Evolutionary conservation across 2,797 vertebrate species (phyloP).

Genomic region (Eutrigla gurnardus): DNA sequence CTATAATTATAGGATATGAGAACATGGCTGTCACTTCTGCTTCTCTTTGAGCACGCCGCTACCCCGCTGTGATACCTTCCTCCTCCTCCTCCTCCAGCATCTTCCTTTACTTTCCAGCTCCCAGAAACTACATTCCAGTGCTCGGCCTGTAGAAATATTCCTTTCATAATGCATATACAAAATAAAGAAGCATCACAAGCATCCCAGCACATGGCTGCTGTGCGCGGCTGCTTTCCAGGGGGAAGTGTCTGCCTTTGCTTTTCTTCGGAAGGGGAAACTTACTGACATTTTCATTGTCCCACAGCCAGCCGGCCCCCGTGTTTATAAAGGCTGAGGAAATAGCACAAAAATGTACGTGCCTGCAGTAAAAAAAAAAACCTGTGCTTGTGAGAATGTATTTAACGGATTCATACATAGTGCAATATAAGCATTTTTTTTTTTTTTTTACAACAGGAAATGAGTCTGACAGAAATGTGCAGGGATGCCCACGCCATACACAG

Average conservation of each 20-base stretch:
- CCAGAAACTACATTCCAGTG: not conserved
- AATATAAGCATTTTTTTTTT: conserved; percentile 12
- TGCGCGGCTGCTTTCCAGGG: conserved; percentile 33
- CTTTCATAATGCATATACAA: conserved; percentile 8
- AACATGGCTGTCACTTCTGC: conserved; percentile 53
- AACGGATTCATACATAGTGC: conserved; percentile 23
- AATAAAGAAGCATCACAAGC: conserved; percentile 23
- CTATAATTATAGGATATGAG: conserved; percentile 59
- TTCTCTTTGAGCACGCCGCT: conserved; percentile 22
- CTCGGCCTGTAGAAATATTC: not conserved
- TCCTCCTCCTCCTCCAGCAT: not conserved
- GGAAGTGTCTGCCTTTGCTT: conserved; percentile 57
- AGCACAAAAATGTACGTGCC: conserved; percentile 51
- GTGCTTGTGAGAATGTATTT: conserved; percentile 22
- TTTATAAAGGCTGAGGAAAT: conserved; percentile 58
- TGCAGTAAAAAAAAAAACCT: conserved; percentile 33
- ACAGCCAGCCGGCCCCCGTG: conserved; percentile 30
- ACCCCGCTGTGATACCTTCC: not conserved
- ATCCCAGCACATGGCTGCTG: conserved; percentile 36
- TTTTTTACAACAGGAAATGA: conserved; percentile 55
- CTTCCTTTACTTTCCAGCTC: not conserved
- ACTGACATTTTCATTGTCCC: conserved; percentile 62
- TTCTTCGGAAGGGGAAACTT: conserved; percentile 28
- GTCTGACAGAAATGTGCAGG: conserved; percentile 45
- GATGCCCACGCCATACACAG: conserved; percentile 39